Evolutionary conservation across 2,797 vertebrate genomes (phyloP).

Genomic region (Danio kyathit): DNA sequence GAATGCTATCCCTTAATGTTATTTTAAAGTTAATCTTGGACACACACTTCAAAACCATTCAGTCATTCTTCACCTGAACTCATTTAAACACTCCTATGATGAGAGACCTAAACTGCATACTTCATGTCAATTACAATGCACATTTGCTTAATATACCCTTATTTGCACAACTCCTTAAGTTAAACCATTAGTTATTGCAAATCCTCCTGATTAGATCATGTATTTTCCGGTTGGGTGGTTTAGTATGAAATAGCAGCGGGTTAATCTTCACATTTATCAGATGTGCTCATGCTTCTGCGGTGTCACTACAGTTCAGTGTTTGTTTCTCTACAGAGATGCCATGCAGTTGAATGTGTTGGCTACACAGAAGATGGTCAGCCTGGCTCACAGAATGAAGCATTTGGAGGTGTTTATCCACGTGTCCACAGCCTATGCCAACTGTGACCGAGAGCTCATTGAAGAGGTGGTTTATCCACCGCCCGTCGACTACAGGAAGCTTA

Average conservation of each 20-base stretch:
- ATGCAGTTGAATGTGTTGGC: slow-evolving; percentile 96
- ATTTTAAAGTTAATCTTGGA: no score
- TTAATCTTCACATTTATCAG: background rate
- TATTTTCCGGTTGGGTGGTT: background rate
- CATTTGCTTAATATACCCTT: background rate
- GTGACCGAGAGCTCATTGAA: slow-evolving; percentile 92
- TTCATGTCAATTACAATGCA: background rate
- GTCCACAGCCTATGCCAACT: slow-evolving; percentile 96
- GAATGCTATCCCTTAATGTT: background rate
- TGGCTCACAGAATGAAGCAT: slow-evolving; percentile 91
- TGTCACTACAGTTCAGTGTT: background rate
- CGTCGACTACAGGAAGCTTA: slow-evolving; percentile 93
- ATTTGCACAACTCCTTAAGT: background rate
- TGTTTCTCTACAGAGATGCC: slow-evolving; percentile 84
- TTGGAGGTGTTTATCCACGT: slow-evolving; percentile 94
- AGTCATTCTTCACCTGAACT: background rate
- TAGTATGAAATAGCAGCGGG: background rate
- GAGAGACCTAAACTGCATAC: background rate
- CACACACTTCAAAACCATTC: background rate
- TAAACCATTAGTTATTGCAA: background rate
- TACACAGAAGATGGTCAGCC: slow-evolving; percentile 88
- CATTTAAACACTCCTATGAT: background rate
- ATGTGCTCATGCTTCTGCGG: background rate
- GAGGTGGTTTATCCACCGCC: slow-evolving; percentile 93
- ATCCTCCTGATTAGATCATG: background rate